Evolutionary conservation across 1,140 invertebrate species (phyloP).

Genomic region (Hydropsyche tenuis): DNA sequence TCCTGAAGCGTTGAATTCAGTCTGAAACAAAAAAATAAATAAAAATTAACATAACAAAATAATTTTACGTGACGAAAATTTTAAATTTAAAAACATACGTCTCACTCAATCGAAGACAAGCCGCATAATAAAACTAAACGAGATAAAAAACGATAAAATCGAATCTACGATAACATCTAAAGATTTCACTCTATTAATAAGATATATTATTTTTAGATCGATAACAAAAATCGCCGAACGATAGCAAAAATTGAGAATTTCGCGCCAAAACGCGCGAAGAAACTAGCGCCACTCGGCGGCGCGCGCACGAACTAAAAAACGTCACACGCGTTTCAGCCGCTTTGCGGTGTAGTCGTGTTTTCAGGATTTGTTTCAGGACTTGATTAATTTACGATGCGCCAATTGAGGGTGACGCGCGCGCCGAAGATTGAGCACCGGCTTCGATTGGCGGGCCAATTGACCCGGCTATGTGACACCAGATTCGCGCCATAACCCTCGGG

Average conservation of each 20-base stretch:
- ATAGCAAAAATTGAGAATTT: neutral
- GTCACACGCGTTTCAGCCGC: neutral
- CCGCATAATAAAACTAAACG: no score
- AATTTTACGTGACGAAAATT: no score
- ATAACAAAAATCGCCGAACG: neutral
- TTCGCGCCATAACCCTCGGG: neutral
- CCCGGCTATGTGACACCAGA: neutral
- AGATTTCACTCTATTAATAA: no score
- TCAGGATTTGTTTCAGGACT: neutral
- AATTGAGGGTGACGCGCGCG: conserved; percentile 34
- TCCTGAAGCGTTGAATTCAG: no score
- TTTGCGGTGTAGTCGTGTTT: neutral
- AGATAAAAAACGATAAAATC: no score
- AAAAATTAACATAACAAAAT: no score
- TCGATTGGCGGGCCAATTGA: conserved; percentile 33
- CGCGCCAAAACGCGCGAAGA: neutral
- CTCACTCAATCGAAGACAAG: no score
- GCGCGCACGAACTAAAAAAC: neutral
- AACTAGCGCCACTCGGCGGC: neutral
- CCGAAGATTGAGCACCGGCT: conserved; percentile 19
- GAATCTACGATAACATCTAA: no score
- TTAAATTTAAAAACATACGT: no score
- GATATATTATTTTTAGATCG: no score
- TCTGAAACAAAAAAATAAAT: no score
- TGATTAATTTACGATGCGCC: conserved; percentile 40